Evolutionary conservation across 2,113 vertebrate species (phyloP), one percentile per base, ranked within the genome.

Genomic region (rat (Rattus norvegicus)): DNA sequence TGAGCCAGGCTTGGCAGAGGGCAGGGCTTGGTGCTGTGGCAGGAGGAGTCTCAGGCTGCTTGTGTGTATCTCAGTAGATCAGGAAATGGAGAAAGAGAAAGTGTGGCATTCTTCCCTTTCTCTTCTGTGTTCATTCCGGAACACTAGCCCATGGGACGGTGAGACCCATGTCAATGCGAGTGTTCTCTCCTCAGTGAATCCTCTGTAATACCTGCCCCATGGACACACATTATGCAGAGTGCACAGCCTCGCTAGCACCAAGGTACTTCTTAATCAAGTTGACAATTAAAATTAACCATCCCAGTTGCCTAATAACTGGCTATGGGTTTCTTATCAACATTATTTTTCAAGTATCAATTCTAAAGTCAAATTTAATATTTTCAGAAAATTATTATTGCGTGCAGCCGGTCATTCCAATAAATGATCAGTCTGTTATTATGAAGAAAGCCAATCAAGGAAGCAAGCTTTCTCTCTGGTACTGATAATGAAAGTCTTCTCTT

Each of bases 261-360:
- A 19, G 52, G 52, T 52, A 39, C 24, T 43, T 89, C 52, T 89
- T 73, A 75, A 75, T 73, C 36, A 73, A 88, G 69, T 73, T 88
- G 33, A 88, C 36, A 56, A 56, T 56, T 28, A 88, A 88, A n/a
- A 30, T 30, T n/a, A 73, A 52, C 52, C 52, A 73, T 92, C 52
- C 30, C 33, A 36, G 33, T 43, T 39, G 8, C 92, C 9, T 88
- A 85, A 61, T 3, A 92, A 54, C 33, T 93, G 65, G 91, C 33
- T 84, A n/a, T 76, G 49, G 17, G 9, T 91, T 80, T 73, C 81
- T 90, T 96, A 59, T 96, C 88, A 59, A 33, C 63, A 86, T 79
- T 28, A 5, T 22, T 95, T 87, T 92, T 61, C 16, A 59, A 95
- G 36, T 86, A 61, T 92, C 77, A 69, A 92, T 95, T 97, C 76